Evolutionary conservation across 2,797 vertebrate genomes (phyloP).

Genomic region (Acanthiza pusilla): DNA sequence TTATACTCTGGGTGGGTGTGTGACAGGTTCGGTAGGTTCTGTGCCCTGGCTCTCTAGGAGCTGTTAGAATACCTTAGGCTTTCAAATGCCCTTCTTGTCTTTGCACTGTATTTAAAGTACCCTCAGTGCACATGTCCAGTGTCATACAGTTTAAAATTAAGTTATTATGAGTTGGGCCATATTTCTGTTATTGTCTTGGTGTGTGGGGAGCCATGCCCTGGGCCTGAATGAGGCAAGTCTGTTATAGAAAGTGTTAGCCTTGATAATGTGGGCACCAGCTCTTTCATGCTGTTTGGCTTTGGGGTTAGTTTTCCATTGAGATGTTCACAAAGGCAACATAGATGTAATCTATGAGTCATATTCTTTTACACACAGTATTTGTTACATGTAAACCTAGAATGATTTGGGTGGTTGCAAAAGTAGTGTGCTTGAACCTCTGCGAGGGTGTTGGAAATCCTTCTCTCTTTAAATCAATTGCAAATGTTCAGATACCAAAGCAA

Average conservation of each 20-base stretch:
- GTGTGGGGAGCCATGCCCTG: no score
- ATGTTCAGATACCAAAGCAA: neutral
- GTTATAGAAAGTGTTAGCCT: neutral
- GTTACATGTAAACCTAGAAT: neutral
- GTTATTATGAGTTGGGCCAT: neutral
- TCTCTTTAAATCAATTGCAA: neutral
- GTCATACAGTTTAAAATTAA: neutral
- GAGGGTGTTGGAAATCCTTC: neutral
- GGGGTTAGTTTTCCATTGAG: neutral
- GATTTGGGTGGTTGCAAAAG: neutral
- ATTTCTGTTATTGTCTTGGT: neutral
- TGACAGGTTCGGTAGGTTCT: neutral
- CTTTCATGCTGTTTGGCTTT: neutral
- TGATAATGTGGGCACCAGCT: neutral
- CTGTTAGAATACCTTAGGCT: neutral
- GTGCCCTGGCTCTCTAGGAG: neutral
- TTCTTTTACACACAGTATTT: neutral
- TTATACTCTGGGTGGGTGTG: fast-evolving
- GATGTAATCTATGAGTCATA: neutral
- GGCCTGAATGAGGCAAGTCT: neutral
- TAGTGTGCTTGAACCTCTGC: neutral
- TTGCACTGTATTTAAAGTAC: neutral
- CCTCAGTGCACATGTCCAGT: no score
- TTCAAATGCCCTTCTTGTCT: neutral
- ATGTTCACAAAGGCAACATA: neutral